These are phyloP conservation scores for Morpho achilles DNA, from an alignment of 2,888 invertebrate genomes.

Conservation along the genomic window DNA sequence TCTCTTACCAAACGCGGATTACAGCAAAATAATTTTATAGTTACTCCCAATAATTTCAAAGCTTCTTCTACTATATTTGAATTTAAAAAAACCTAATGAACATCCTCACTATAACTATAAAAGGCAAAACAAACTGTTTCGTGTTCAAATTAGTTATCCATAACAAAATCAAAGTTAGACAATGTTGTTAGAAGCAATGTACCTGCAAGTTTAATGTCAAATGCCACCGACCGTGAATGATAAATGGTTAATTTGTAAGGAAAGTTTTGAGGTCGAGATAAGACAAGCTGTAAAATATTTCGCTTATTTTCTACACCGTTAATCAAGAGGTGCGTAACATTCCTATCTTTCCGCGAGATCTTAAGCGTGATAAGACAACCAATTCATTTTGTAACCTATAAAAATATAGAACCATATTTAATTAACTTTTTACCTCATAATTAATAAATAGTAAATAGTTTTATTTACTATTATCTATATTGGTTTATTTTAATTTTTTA, in stretches of 20 bases:
- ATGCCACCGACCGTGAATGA: constrained; percentile 22
- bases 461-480: too few species aligned
- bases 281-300: constrained; percentile 11
- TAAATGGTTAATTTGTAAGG: constrained; percentile 22
- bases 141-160: not conserved
- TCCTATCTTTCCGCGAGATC: constrained; percentile 4
- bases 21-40: too few species aligned
- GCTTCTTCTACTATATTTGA: too few species aligned
- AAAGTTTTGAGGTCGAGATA: constrained; percentile 16
- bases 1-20: too few species aligned
- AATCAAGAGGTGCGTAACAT: constrained; percentile 4
- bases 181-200: constrained; percentile 19
- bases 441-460: too few species aligned
- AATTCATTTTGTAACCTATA: not conserved
- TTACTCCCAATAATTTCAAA: too few species aligned
- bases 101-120: too few species aligned
- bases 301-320: constrained; percentile 11
- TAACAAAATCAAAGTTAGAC: constrained; percentile 9
- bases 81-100: too few species aligned
- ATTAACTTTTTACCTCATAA: too few species aligned
- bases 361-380: not conserved
- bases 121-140: not conserved
- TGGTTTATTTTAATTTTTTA: too few species aligned
- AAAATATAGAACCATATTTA: too few species aligned
- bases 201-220: constrained; percentile 22